These are phyloP conservation scores for Dioctria rufipes DNA, from an alignment of 2,888 invertebrate species.

Conservation along the genomic window DNA sequence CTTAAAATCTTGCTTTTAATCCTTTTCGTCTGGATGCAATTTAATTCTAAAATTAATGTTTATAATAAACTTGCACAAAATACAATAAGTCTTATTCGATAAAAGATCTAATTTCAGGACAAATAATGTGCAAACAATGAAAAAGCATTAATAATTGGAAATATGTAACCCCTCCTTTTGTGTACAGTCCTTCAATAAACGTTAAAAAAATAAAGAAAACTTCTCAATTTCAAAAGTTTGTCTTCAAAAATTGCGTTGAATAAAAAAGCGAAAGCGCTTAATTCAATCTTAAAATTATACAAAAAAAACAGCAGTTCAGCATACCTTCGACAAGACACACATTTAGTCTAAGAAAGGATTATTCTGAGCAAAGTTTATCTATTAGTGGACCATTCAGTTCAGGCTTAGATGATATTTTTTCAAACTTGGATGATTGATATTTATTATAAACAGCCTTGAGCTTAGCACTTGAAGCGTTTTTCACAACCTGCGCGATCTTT, in stretches of 20 bases:
- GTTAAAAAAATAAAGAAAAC: background rate
- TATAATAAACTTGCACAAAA: conserved; percentile 5
- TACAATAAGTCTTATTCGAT: conserved; percentile 1
- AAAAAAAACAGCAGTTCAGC: too few species aligned
- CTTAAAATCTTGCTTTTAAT: too few species aligned
- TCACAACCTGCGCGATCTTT: conserved; percentile 79
- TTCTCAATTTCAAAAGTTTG: background rate
- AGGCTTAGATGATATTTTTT: conserved; percentile 77
- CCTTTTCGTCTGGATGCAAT: too few species aligned
- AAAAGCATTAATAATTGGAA: background rate
- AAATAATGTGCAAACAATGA: background rate
- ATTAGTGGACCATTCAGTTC: conserved; percentile 72
- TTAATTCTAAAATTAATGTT: too few species aligned
- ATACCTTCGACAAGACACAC: background rate
- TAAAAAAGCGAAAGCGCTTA: background rate
- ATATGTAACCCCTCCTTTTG: background rate
- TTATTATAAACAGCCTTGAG: conserved; percentile 80
- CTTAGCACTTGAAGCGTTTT: conserved; percentile 80
- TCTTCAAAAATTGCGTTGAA: background rate
- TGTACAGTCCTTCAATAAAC: background rate
- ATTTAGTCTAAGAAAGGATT: background rate
- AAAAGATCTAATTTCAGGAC: background rate
- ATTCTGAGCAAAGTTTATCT: conserved; percentile 64
- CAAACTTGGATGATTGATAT: conserved; percentile 75
- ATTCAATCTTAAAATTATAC: conserved; percentile 8